These are phyloP conservation scores for Cotesia glomerata DNA, from an alignment of 1,140 invertebrate genomes.

Conservation along the genomic window DNA sequence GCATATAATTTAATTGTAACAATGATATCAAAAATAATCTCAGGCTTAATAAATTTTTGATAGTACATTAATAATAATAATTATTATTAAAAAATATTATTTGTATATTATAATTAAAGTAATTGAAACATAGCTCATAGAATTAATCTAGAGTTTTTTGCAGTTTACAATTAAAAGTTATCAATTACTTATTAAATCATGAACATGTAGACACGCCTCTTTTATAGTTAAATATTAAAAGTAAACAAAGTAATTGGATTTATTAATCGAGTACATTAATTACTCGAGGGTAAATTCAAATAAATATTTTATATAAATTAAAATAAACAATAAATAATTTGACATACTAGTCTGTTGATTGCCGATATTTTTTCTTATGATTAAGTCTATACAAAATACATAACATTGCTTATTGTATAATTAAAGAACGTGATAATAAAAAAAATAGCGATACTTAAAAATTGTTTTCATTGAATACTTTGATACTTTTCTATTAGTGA, in stretches of 20 bases:
- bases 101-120: too few species aligned
- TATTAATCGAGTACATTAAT: background rate
- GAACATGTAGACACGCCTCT: too few species aligned
- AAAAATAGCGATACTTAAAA: background rate
- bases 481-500: background rate
- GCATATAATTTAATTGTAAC: background rate
- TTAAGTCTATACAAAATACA: background rate
- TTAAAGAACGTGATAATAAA: background rate
- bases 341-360: background rate
- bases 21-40: background rate
- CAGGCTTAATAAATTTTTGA: background rate
- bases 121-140: too few species aligned
- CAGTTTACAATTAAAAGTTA: too few species aligned
- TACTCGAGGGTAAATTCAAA: background rate
- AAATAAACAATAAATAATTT: background rate
- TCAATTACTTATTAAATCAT: too few species aligned
- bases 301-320: background rate
- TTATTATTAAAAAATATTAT: too few species aligned
- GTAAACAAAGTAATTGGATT: too few species aligned
- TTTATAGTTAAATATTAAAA: too few species aligned
- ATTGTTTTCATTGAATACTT: background rate
- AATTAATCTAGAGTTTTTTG: too few species aligned
- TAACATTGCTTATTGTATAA: background rate
- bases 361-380: background rate
- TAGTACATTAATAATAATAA: background rate